phyloP scores from a whole-genome alignment of 2,888 invertebrate genomes.

The Drosophila stalkeri region DNA sequence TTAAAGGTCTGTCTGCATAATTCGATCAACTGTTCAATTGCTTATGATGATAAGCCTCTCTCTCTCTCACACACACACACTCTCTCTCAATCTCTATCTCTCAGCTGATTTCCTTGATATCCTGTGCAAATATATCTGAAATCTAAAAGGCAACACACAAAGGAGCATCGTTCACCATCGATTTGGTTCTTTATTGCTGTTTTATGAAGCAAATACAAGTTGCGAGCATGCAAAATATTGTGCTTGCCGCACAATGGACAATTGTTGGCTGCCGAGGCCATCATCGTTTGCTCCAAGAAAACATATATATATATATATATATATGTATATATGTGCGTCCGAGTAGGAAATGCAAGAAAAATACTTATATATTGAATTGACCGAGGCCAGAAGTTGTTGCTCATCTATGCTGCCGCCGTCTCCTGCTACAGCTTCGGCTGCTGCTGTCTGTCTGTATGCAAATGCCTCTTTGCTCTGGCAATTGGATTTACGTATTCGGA shows the following conservation, averaged over 20 bases:
- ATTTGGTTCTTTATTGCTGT: constrained; percentile 73
- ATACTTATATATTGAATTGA: constrained; percentile 40
- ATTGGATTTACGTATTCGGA: constrained; percentile 75
- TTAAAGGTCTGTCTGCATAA: constrained; percentile 49
- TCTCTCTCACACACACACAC: too few species aligned
- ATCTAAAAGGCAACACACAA: constrained; percentile 54
- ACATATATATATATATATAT: constrained; percentile 3
- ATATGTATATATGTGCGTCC: constrained; percentile 12
- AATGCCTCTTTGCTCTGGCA: constrained; percentile 54
- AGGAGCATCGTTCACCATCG: constrained; percentile 48
- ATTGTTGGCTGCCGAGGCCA: constrained; percentile 45
- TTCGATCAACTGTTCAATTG: constrained; percentile 78
- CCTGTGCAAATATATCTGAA: constrained; percentile 61
- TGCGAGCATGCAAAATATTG: constrained; percentile 71
- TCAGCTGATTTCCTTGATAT: constrained; percentile 65
- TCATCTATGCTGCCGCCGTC: constrained; percentile 28
- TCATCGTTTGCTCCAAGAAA: constrained; percentile 32
- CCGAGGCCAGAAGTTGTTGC: constrained; percentile 42
- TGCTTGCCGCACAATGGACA: constrained; percentile 60
- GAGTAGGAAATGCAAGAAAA: constrained; percentile 32
- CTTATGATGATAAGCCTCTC: constrained; percentile 58
- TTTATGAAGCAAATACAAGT: constrained; percentile 75
- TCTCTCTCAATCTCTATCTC: too few species aligned
- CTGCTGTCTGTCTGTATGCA: constrained; percentile 26
- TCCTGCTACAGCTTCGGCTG: neutral